Evolutionary conservation across 2,113 vertebrate genomes (phyloP), one percentile per base, ranked within the genome.

Genomic region (Pterocles burchelli): DNA sequence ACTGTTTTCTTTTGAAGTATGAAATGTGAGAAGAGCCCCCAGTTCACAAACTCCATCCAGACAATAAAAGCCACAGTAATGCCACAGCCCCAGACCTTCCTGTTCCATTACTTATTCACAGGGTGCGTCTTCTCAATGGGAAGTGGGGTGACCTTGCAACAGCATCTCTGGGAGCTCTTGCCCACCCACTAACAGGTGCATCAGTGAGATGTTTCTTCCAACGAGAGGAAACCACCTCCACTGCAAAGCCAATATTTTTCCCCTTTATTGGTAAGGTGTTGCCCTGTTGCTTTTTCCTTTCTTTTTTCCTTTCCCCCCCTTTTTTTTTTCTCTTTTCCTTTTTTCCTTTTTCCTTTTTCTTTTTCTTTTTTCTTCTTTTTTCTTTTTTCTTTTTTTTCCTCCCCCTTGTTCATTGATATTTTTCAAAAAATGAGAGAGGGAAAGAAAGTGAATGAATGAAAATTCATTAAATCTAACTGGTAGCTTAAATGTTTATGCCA

Each of bases 401-500:
- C 54, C 10, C 21, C 8, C 46, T 61, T 36, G 26, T 94, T 95
- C 76, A 49, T 38, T 16, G 20, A 63, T 57, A 48, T 46, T 67
- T 90, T 41, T 0, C 7, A 34, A 57, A 76, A 73, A 68, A 59
- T 11, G 3, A 55, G 19, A 59, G 43, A 79, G 3, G 29, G 4
- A 63, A 68, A 90, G 59, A 80, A 89, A 71, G 59, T 36, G 76
- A 89, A 88, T 91, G 73, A 96, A 94, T 90, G 85, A 95, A 95
- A 96, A 85, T 77, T 76, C 45, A 95, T 94, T 96, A 95, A 87
- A 89, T 89, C 52, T 91, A 91, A 78, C 62, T 0, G 0, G 45
- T 81, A 92, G 38, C 83, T 96, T 89, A 93, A 93, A 87, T 89
- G 85, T 95, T 95, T 96, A 91, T 95, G 65, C 85, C 75, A 46